Evolutionary conservation across 2,113 vertebrate genomes (phyloP), one percentile per base, ranked within the genome.

Genomic region (Apus apus): DNA sequence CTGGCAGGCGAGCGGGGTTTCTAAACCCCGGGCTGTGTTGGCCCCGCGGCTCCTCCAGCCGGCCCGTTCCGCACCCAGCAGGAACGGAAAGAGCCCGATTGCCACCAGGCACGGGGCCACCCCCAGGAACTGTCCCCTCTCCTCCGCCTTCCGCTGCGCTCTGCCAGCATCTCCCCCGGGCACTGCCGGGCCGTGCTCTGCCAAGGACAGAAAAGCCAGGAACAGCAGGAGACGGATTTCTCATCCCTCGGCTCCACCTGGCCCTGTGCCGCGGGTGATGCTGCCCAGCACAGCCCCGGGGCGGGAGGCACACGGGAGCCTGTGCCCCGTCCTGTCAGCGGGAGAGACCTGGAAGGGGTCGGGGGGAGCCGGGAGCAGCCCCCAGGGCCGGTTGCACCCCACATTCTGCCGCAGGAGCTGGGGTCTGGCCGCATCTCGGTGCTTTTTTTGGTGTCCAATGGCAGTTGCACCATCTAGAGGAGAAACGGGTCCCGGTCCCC

Each of bases 381-480:
- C 56, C 73, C 65, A 30, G 85, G 12, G 56, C 46, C 87, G 70
- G 68, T 71, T 68, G 92, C 26, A 61, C 62, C 84, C 78, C 83
- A 53, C 1, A 10, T 5, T 51, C 51, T 38, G 76, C 68, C 36
- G 73, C 74, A 54, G 66, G 85, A 40, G 6, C 13, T 48, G 71
- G 61, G 82, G n/a, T 30, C 75, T 70, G 90, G 62, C 72, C 8
- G 67, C 54, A 3, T 16, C 12, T 15, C 9, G 0, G 34, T 5
- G 66, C 38, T 30, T 25, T 43, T 10, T 11, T 4, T 14, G 66
- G 38, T 90, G 92, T 58, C 46, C 77, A 64, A 93, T 60, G 89
- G 83, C 89, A 77, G 90, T 70, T 56, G 95, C 96, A 96, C 95
- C 96, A 97, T 86, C 96, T 97, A 96, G 95, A 95, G 96, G 96